These are phyloP conservation scores for Scotopteryx bipunctaria DNA, from an alignment of 2,888 invertebrate genomes.

Conservation along the genomic window DNA sequence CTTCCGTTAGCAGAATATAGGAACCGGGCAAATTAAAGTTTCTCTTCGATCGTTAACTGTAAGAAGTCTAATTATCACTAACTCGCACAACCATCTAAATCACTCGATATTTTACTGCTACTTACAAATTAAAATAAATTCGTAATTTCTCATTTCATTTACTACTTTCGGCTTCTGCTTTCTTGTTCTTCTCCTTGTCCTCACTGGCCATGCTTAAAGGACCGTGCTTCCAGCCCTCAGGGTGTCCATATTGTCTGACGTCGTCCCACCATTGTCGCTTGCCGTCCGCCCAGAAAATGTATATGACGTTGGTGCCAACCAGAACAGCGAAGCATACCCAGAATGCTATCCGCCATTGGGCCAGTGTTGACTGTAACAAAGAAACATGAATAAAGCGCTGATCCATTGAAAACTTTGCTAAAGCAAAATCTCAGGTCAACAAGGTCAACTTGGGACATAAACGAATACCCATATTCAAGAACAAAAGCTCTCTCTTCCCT, in stretches of 20 bases:
- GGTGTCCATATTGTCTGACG: conserved; percentile 77
- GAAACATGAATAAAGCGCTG: too few species aligned
- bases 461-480: too few species aligned
- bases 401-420: too few species aligned
- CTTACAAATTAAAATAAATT: not conserved
- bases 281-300: conserved; percentile 86
- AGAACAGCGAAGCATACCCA: conserved; percentile 88
- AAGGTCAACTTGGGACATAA: too few species aligned
- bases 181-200: conserved; percentile 70
- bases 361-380: conserved; percentile 80
- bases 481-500: too few species aligned
- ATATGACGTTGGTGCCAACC: conserved; percentile 85
- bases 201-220: conserved; percentile 54
- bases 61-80: too few species aligned
- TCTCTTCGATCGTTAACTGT: too few species aligned
- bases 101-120: too few species aligned
- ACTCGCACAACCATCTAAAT: too few species aligned
- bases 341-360: conserved; percentile 88
- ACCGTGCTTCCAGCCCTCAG: conserved; percentile 71
- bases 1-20: too few species aligned
- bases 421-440: too few species aligned
- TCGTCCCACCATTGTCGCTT: conserved; percentile 90
- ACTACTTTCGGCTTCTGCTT: conserved; percentile 53
- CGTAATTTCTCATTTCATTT: conserved; percentile 10
- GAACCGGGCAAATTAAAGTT: too few species aligned